Conservation (phyloP, 2,113 vertebrate genomes). For the Notechis scutatus region DNA sequence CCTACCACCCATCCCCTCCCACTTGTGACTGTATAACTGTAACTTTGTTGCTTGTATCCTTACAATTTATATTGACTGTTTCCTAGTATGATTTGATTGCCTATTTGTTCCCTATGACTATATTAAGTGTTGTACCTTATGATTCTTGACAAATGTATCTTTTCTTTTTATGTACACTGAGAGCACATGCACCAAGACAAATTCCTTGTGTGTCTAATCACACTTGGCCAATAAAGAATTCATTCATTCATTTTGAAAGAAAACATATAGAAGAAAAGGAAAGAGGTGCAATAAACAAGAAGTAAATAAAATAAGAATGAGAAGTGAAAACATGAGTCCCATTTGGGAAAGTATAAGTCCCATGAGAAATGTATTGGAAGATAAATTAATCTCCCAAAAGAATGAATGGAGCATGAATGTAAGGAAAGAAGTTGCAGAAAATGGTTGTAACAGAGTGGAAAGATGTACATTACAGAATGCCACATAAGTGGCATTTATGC, state of each 20-base stretch:
- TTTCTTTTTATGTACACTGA: too few species aligned
- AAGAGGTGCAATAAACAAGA: not conserved
- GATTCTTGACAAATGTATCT: too few species aligned
- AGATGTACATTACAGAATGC: not conserved
- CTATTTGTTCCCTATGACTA: too few species aligned
- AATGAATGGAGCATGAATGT: not conserved
- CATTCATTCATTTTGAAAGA: not conserved
- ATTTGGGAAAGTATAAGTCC: not conserved
- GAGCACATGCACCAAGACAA: too few species aligned
- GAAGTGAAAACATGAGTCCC: not conserved
- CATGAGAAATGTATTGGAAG: not conserved
- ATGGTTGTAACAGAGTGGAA: not conserved
- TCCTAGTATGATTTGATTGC: too few species aligned
- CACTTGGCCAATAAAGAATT: too few species aligned
- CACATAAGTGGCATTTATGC: not conserved
- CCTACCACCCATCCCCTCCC: too few species aligned
- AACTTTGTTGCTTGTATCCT: too few species aligned
- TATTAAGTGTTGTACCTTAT: too few species aligned
- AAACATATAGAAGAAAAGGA: not conserved
- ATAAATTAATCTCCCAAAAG: not conserved
- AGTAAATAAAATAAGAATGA: not conserved
- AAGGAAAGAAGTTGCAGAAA: not conserved
- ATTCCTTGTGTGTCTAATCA: too few species aligned
- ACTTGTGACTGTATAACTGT: too few species aligned
- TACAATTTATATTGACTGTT: too few species aligned